Conservation (phyloP, 2,113 vertebrate species). For the Microcebus tavaratra region DNA sequence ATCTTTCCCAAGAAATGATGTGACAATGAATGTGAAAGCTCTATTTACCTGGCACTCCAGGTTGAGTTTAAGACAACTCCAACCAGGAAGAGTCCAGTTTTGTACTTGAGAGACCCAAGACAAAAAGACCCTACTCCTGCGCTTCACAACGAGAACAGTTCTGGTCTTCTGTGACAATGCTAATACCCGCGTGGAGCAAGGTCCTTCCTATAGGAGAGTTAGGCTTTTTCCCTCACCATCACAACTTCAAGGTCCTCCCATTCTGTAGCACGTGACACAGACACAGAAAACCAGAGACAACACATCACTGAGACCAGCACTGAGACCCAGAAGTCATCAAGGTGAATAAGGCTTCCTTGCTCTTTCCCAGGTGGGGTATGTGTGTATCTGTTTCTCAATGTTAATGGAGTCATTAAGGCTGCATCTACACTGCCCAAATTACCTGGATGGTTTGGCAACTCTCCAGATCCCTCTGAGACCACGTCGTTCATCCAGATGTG, state of each 20-base stretch:
- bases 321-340: not conserved
- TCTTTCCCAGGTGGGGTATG: not conserved
- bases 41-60: not conserved
- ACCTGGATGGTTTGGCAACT: not conserved
- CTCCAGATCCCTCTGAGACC: not conserved
- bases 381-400: not conserved
- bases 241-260: not conserved
- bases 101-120: not conserved
- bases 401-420: not conserved
- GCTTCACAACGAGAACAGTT: not conserved
- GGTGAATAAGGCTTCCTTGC: not conserved
- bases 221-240: not conserved
- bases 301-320: not conserved
- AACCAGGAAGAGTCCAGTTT: not conserved
- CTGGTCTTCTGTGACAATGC: not conserved
- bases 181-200: not conserved
- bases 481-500: not conserved
- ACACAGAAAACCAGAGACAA: not conserved
- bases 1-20: constrained; percentile 22
- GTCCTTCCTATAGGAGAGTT: not conserved
- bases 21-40: not conserved
- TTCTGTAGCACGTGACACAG: not conserved
- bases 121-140: not conserved
- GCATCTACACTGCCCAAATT: not conserved
- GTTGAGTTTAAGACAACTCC: not conserved